Conservation (phyloP, 2,888 invertebrate species). For the Iselma pallidipennis region DNA sequence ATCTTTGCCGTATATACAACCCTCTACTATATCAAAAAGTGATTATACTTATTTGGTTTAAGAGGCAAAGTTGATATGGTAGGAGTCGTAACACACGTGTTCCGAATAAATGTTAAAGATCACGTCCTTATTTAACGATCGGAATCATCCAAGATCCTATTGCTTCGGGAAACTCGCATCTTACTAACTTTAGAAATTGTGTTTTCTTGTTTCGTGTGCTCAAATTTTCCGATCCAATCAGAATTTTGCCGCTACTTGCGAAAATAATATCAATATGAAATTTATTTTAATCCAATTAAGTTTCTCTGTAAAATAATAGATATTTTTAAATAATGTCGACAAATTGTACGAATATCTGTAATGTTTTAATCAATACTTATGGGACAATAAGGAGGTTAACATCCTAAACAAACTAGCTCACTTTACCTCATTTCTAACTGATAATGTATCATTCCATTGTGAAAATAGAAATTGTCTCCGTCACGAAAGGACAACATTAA, state of each 20-base stretch:
- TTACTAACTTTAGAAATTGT: constrained; percentile 55
- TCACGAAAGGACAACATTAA: neutral
- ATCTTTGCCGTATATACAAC: constrained; percentile 18
- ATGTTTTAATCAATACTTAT: neutral
- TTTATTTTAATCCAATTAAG: too few relatives aligned
- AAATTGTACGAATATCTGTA: neutral
- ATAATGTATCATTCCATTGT: neutral
- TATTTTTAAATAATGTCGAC: neutral
- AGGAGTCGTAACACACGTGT: constrained; percentile 42
- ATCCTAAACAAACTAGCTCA: neutral
- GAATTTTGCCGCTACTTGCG: constrained; percentile 17
- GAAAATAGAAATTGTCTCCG: neutral
- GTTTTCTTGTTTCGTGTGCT: constrained; percentile 53
- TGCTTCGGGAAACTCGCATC: constrained; percentile 44
- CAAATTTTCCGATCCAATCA: constrained; percentile 51
- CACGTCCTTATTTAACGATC: constrained; percentile 55
- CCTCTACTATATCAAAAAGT: constrained; percentile 44
- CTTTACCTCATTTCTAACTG: neutral
- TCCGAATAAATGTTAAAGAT: constrained; percentile 49
- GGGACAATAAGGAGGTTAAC: neutral
- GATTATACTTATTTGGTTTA: constrained; percentile 49
- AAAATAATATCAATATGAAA: too few relatives aligned
- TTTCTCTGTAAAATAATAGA: neutral
- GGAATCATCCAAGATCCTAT: constrained; percentile 49
- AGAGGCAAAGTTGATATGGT: constrained; percentile 33